Percentiles rank a stretch among this genome's conserved stretches.
Evolutionary conservation across 2,113 vertebrate genomes (phyloP).

Genomic region (Lophius piscatorius): DNA sequence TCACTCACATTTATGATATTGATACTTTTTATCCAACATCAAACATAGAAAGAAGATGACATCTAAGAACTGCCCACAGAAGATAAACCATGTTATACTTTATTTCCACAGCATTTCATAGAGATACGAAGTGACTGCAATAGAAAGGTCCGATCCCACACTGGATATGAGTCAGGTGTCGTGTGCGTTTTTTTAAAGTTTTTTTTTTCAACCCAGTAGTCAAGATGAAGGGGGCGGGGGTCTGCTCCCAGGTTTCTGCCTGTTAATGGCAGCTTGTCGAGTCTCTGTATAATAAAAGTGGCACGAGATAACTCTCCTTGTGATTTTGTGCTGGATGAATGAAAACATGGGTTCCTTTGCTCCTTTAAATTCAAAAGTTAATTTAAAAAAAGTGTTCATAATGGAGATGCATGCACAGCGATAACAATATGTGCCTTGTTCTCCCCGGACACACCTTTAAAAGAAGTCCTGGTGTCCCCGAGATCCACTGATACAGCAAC

Average conservation of each 20-base stretch:
- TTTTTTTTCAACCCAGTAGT: constrained; percentile 1
- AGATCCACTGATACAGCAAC: constrained; percentile 38
- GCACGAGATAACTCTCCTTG: no score
- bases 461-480: constrained; percentile 1
- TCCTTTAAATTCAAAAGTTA: no score
- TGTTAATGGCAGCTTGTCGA: no score
- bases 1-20: constrained; percentile 53
- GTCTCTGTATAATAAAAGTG: no score
- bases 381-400: no score
- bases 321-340: no score
- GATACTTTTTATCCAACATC: constrained; percentile 32
- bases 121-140: constrained; percentile 59
- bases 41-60: constrained; percentile 49
- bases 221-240: no score
- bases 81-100: constrained; percentile 70
- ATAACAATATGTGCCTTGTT: neutral
- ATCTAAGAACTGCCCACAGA: constrained; percentile 59
- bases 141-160: constrained; percentile 42
- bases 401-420: constrained; percentile 7
- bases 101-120: constrained; percentile 65
- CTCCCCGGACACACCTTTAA: neutral
- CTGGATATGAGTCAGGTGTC: constrained; percentile 34
- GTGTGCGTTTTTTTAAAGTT: constrained; percentile 26
- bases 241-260: no score
- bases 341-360: no score